Conservation (phyloP, 2,888 invertebrate genomes). For the Listrodromus nycthemerus region DNA sequence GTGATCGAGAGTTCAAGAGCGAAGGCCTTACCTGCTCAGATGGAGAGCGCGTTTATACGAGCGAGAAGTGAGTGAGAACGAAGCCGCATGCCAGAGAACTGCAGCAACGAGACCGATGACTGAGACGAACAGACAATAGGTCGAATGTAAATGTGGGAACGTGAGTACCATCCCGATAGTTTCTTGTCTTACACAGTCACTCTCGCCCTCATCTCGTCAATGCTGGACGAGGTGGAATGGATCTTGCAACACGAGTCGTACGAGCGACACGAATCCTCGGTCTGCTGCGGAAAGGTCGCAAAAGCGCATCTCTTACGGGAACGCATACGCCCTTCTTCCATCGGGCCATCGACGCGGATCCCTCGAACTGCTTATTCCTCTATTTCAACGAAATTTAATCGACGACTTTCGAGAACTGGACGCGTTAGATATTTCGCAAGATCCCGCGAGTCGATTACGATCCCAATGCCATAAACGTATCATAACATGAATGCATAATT, state of each 20-base stretch:
- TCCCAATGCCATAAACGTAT: neutral
- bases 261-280: neutral
- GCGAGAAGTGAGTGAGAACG: slow-evolving; percentile 67
- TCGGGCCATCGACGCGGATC: neutral
- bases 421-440: slow-evolving; percentile 9
- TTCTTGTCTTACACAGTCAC: slow-evolving; percentile 67
- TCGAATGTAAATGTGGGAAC: slow-evolving; percentile 83
- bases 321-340: neutral
- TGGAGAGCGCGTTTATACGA: slow-evolving; percentile 67
- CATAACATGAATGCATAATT: slow-evolving; percentile 25
- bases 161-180: slow-evolving; percentile 80
- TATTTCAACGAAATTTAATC: neutral
- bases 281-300: neutral
- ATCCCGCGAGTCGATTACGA: neutral
- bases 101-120: slow-evolving; percentile 59
- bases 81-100: slow-evolving; percentile 31
- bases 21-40: slow-evolving; percentile 76
- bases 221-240: slow-evolving; percentile 34
- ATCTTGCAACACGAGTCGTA: slow-evolving; percentile 16
- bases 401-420: neutral
- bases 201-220: slow-evolving; percentile 68
- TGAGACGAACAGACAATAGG: slow-evolving; percentile 79
- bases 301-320: neutral
- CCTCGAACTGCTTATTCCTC: neutral
- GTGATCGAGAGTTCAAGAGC: slow-evolving; percentile 79